Evolutionary conservation across 2,797 vertebrate genomes (phyloP).

Genomic region (Rhodeus uyekii): DNA sequence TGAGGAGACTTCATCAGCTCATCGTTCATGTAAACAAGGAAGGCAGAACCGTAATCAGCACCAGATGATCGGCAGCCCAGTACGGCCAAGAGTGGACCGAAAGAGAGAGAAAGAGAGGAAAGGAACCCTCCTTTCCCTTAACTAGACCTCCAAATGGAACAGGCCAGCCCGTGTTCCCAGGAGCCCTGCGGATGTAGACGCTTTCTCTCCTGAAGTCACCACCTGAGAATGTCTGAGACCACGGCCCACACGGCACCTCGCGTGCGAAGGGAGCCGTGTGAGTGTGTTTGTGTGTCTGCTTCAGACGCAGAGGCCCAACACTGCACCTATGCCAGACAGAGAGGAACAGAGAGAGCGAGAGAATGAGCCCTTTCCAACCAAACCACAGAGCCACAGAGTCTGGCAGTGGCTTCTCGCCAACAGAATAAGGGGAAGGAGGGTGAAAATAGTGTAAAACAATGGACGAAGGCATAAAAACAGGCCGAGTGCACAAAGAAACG

Average conservation of each 20-base stretch:
- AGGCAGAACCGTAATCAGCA: slow-evolving; percentile 63
- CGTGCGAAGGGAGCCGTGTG: slow-evolving; percentile 56
- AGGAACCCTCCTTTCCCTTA: slow-evolving; percentile 18
- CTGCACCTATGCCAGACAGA: slow-evolving; percentile 40
- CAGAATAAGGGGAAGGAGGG: slow-evolving; percentile 12
- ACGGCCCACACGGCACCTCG: slow-evolving; percentile 57
- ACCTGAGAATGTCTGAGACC: slow-evolving; percentile 66
- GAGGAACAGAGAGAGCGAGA: slow-evolving; percentile 26
- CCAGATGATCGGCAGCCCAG: slow-evolving; percentile 63
- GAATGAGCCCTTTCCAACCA: slow-evolving; percentile 39
- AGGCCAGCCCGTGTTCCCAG: slow-evolving; percentile 27
- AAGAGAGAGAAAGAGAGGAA: neutral
- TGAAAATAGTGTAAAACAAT: slow-evolving; percentile 26
- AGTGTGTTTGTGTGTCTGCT: slow-evolving; percentile 45
- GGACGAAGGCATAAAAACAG: slow-evolving; percentile 29
- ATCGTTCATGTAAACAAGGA: slow-evolving; percentile 47
- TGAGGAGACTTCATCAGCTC: neutral
- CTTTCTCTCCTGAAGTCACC: slow-evolving; percentile 61
- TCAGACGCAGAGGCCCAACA: slow-evolving; percentile 30
- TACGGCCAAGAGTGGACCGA: slow-evolving; percentile 29
- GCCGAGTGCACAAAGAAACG: neutral
- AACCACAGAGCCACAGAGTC: slow-evolving; percentile 45
- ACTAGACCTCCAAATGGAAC: slow-evolving; percentile 54
- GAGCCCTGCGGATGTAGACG: slow-evolving; percentile 26
- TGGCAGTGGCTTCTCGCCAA: slow-evolving; percentile 40